phyloP scores from a whole-genome alignment of 92 coral and sea anemone species.

The Porites cylindrica region DNA sequence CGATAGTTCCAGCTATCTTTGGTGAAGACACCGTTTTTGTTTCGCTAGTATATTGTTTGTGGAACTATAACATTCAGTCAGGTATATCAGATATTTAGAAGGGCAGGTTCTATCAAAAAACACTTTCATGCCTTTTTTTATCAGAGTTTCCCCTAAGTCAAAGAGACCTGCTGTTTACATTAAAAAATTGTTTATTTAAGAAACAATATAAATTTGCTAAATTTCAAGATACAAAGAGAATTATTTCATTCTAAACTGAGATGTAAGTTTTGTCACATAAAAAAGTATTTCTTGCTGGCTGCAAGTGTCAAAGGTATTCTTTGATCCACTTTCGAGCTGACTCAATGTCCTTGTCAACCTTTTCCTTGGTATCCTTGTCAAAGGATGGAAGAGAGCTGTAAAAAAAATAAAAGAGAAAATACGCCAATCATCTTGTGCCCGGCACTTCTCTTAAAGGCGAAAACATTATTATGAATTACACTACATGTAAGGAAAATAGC shows the following conservation, averaged over 20 bases:
- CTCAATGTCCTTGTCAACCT: constrained; percentile 92
- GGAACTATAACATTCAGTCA: too few species aligned
- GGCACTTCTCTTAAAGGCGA: too few species aligned
- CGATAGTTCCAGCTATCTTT: too few species aligned
- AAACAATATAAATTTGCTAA: not conserved
- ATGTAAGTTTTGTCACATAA: not conserved
- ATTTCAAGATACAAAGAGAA: too few species aligned
- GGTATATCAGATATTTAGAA: too few species aligned
- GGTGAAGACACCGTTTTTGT: too few species aligned
- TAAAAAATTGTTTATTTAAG: not conserved
- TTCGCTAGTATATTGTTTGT: too few species aligned
- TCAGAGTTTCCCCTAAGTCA: not conserved
- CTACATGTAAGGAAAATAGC: too few species aligned
- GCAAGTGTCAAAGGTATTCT: constrained; percentile 71
- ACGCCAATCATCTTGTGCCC: too few species aligned
- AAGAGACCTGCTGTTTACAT: not conserved
- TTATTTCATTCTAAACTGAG: not conserved
- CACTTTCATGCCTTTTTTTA: not conserved
- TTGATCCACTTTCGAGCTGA: constrained; percentile 92
- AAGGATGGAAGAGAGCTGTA: constrained; percentile 91
- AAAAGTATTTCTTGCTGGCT: not conserved
- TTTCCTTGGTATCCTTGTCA: constrained; percentile 83
- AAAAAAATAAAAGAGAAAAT: not conserved
- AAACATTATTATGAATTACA: too few species aligned
- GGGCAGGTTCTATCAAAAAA: not conserved